Evolutionary conservation across 1,140 invertebrate species (phyloP).

Genomic region (Cydia amplana): DNA sequence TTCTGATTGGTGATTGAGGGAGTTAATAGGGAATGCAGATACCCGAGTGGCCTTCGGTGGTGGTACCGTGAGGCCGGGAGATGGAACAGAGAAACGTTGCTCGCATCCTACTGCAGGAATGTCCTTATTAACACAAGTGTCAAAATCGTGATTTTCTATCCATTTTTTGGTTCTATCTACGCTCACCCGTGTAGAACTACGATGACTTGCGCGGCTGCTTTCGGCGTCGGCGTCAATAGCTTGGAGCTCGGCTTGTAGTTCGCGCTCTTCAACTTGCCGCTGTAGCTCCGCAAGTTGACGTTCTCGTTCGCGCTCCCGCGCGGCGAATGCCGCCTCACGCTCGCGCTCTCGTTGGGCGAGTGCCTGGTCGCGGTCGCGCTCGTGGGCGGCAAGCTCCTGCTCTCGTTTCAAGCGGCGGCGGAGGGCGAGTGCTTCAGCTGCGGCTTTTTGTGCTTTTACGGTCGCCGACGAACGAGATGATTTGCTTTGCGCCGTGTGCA

Average conservation of each 20-base stretch:
- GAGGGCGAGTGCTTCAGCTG: not conserved
- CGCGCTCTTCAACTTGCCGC: too few relatives aligned
- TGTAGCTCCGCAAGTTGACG: too few relatives aligned
- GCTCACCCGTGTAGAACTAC: not conserved
- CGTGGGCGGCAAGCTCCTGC: not conserved
- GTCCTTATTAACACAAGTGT: not conserved
- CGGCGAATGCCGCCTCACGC: too few relatives aligned
- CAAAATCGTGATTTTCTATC: not conserved
- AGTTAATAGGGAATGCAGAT: not conserved
- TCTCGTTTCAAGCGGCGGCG: slow-evolving; percentile 12
- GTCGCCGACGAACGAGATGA: not conserved
- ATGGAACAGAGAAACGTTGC: slow-evolving; percentile 7
- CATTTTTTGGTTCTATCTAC: not conserved
- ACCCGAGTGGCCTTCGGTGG: not conserved
- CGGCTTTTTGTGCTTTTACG: not conserved
- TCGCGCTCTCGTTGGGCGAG: too few relatives aligned
- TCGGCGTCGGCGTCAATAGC: too few relatives aligned
- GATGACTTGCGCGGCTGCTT: not conserved
- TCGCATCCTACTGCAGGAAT: not conserved
- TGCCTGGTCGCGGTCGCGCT: too few relatives aligned
- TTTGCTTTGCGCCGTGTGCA: too few relatives aligned
- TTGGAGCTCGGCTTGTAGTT: too few relatives aligned
- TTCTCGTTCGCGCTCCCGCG: too few relatives aligned
- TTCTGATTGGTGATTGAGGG: too few relatives aligned
- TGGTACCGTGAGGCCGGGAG: not conserved